A percentile compares a stretch with the other conserved stretches of the same genome.
phyloP scores from a whole-genome alignment of 2,888 invertebrate genomes.

The Folsomia manolachei region DNA sequence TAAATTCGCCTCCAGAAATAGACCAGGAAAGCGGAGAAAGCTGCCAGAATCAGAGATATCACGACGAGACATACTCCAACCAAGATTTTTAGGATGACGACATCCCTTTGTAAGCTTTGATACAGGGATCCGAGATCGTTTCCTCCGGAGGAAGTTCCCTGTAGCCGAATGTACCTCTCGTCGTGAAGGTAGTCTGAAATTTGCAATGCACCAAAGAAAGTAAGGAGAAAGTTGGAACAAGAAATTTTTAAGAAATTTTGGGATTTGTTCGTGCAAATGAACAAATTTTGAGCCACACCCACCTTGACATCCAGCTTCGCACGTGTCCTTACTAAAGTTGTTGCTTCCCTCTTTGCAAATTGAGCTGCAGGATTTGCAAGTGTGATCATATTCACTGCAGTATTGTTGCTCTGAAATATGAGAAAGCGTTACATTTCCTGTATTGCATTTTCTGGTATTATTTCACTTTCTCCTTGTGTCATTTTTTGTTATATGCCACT shows the following conservation, averaged over 20 bases:
- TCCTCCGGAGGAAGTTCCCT: constrained; percentile 21
- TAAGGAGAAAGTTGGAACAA: neutral
- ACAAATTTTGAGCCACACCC: no score
- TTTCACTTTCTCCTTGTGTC: constrained; percentile 1
- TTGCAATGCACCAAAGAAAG: no score
- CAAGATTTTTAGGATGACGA: constrained; percentile 30
- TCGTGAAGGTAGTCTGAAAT: constrained; percentile 30
- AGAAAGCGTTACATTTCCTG: neutral
- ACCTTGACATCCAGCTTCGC: constrained; percentile 33
- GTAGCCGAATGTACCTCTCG: constrained; percentile 24
- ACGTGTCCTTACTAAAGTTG: constrained; percentile 26
- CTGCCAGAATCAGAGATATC: constrained; percentile 24
- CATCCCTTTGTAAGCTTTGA: constrained; percentile 27
- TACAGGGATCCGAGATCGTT: constrained; percentile 18
- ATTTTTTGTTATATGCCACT: neutral
- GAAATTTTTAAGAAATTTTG: neutral
- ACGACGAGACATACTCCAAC: constrained; percentile 28
- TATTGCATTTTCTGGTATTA: constrained; percentile 8
- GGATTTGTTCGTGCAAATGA: neutral
- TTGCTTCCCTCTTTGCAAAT: constrained; percentile 24
- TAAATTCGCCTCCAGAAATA: constrained; percentile 31
- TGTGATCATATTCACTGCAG: constrained; percentile 27
- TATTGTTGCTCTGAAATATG: constrained; percentile 24
- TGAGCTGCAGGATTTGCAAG: constrained; percentile 24
- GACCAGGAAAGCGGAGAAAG: constrained; percentile 23